These are phyloP conservation scores for Thera britannica DNA, from an alignment of 2,888 invertebrate genomes.

Conservation along the genomic window DNA sequence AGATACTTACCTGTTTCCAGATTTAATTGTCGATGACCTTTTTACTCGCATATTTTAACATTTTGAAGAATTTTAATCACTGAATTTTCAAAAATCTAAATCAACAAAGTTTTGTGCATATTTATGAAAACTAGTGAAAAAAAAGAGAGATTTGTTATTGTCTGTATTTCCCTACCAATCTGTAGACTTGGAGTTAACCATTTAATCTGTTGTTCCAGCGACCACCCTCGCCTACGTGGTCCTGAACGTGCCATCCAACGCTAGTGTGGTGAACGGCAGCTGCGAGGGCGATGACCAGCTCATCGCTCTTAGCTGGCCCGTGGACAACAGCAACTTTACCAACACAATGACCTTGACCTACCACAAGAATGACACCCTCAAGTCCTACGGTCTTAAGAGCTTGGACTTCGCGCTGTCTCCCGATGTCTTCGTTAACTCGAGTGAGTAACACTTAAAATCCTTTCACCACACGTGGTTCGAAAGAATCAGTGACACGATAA, in stretches of 20 bases:
- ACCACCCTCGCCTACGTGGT: conserved; percentile 51
- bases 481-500: too few relatives aligned
- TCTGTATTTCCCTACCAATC: too few relatives aligned
- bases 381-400: conserved; percentile 61
- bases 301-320: conserved; percentile 58
- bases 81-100: too few relatives aligned
- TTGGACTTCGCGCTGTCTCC: conserved; percentile 62
- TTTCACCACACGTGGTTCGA: too few relatives aligned
- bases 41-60: too few relatives aligned
- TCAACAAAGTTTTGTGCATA: too few relatives aligned
- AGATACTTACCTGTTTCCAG: too few relatives aligned
- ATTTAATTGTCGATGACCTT: too few relatives aligned
- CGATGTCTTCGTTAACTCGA: conserved; percentile 72
- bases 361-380: conserved; percentile 63
- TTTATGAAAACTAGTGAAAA: too few relatives aligned
- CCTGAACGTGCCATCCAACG: conserved; percentile 67
- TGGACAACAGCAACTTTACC: conserved; percentile 35
- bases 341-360: conserved; percentile 61
- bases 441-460: conserved; percentile 54
- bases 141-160: background rate
- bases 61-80: too few relatives aligned
- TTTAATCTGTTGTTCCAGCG: conserved; percentile 46
- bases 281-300: conserved; percentile 61
- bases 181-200: background rate
- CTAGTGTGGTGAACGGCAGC: conserved; percentile 55